These are phyloP conservation scores for Tetragonula clypearis DNA, from an alignment of 1,140 invertebrate genomes.

Conservation along the genomic window DNA sequence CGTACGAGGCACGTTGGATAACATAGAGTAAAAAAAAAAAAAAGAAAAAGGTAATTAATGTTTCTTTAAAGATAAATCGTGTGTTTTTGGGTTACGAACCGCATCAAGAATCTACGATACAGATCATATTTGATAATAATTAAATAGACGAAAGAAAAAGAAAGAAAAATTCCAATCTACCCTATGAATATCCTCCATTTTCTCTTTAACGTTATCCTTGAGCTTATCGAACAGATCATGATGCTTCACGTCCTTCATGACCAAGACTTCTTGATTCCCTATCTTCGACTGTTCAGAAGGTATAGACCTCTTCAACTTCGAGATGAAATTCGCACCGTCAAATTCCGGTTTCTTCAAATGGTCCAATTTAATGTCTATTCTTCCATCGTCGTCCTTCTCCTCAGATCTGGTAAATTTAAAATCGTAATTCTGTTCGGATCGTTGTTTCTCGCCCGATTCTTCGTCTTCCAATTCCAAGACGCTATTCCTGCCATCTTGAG, in stretches of 20 bases:
- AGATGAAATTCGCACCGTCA: not conserved
- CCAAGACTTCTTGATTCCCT: slow-evolving; percentile 15
- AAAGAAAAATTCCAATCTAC: slow-evolving; percentile 73
- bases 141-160: not conserved
- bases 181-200: slow-evolving; percentile 84
- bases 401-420: slow-evolving; percentile 37
- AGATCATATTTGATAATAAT: no score
- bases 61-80: not conserved
- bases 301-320: slow-evolving; percentile 8
- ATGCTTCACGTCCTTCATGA: slow-evolving; percentile 48
- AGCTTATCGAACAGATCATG: slow-evolving; percentile 83
- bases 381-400: slow-evolving; percentile 36
- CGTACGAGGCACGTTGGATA: not conserved
- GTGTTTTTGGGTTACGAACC: not conserved
- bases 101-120: not conserved
- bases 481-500: not conserved
- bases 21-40: not conserved
- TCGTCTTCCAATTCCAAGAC: not conserved
- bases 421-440: slow-evolving; percentile 7
- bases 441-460: not conserved
- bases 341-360: slow-evolving; percentile 8
- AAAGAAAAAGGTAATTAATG: not conserved
- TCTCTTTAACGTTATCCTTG: slow-evolving; percentile 82
- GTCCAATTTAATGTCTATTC: slow-evolving; percentile 24
- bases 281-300: slow-evolving; percentile 6